These are phyloP conservation scores for Anarhynchus alexandrinus DNA, from an alignment of 2,113 vertebrate genomes.

Conservation along the genomic window DNA sequence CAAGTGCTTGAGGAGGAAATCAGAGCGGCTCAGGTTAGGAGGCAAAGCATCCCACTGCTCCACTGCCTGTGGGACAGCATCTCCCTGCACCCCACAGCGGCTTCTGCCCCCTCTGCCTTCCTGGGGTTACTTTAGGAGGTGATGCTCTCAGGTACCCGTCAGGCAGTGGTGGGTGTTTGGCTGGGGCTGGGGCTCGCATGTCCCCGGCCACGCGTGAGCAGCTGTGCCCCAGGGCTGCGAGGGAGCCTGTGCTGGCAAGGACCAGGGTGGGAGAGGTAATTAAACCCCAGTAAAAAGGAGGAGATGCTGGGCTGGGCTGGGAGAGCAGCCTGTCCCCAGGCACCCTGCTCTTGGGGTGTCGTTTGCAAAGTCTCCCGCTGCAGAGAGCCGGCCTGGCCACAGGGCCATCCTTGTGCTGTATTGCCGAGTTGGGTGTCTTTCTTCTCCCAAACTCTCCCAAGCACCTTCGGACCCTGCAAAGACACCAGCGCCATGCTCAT, in stretches of 20 bases:
- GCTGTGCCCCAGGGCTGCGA: too few relatives aligned
- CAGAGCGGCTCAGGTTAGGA: neutral
- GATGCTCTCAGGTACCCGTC: neutral
- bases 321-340: neutral
- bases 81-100: rapidly evolving
- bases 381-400: neutral
- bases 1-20: neutral
- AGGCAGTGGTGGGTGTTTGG: too few relatives aligned
- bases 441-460: neutral
- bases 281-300: neutral
- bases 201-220: too few relatives aligned
- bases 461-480: neutral
- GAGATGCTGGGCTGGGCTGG: neutral
- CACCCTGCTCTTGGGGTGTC: neutral
- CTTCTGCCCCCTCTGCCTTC: neutral
- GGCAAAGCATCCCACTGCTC: neutral
- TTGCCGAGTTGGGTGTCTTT: neutral
- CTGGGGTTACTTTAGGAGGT: neutral
- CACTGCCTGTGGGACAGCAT: neutral
- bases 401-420: neutral
- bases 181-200: too few relatives aligned
- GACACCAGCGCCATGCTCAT: rapidly evolving
- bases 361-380: neutral
- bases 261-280: too few relatives aligned
- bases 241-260: too few relatives aligned